A percentile compares a stretch with the other conserved stretches of the same genome.
phyloP scores from a whole-genome alignment of 2,888 invertebrate genomes.

The Amaurobius ferox region DNA sequence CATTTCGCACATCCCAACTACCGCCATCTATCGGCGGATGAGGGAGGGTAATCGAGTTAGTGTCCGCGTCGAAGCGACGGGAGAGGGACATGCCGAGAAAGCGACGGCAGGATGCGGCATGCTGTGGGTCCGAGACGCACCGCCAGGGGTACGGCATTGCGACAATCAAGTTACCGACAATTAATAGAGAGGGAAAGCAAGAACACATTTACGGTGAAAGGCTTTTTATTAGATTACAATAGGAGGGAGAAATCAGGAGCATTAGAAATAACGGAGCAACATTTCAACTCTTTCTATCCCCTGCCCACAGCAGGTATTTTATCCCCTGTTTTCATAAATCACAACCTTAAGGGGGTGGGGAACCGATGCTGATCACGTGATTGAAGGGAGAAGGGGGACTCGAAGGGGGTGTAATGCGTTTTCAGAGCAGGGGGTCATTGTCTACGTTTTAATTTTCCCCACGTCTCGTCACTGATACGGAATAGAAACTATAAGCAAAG shows the following conservation, averaged over 20 bases:
- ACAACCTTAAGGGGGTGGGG: constrained; percentile 48
- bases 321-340: constrained; percentile 61
- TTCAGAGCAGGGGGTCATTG: constrained; percentile 36
- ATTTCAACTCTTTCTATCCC: constrained; percentile 45
- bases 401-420: constrained; percentile 27
- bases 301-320: constrained; percentile 52
- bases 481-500: constrained; percentile 11
- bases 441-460: constrained; percentile 49
- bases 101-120: constrained; percentile 25
- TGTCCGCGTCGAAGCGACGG: background rate
- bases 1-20: constrained; percentile 15
- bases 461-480: constrained; percentile 3
- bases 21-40: constrained; percentile 61
- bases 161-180: constrained; percentile 73
- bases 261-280: constrained; percentile 31
- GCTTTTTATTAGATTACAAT: constrained; percentile 74
- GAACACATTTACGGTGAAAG: constrained; percentile 74
- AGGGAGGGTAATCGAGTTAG: constrained; percentile 63
- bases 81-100: constrained; percentile 18
- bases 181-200: constrained; percentile 67
- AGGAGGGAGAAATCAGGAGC: background rate
- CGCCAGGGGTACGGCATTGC: constrained; percentile 13
- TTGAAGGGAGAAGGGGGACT: background rate
- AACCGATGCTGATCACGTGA: constrained; percentile 35
- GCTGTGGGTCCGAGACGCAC: constrained; percentile 22